A percentile compares a stretch with the other conserved stretches of the same genome.
phyloP scores from a whole-genome alignment of 2,888 invertebrate species.

The Erebia aethiops region DNA sequence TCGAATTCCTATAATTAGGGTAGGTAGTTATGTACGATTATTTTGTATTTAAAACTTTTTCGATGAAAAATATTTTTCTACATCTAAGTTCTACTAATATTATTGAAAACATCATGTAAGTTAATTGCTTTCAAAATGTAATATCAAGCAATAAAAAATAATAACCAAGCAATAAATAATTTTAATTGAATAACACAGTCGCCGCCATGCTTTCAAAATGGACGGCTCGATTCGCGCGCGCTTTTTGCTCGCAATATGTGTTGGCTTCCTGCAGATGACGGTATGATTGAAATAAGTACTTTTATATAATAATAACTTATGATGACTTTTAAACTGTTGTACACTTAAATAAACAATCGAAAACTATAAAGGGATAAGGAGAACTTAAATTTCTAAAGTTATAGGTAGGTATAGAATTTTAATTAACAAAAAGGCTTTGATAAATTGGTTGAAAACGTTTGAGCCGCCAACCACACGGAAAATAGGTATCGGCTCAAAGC shows the following conservation, averaged over 20 bases:
- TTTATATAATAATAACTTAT: background rate
- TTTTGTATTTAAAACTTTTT: background rate
- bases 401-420: too few species aligned
- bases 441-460: too few species aligned
- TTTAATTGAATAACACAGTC: constrained; percentile 25
- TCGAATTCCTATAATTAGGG: too few species aligned
- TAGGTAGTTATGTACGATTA: too few species aligned
- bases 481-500: too few species aligned
- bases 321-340: too few species aligned
- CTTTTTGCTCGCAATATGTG: constrained; percentile 63
- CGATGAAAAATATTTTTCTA: background rate
- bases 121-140: background rate
- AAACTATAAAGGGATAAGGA: too few species aligned
- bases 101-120: background rate
- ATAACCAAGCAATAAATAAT: constrained; percentile 5
- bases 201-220: constrained; percentile 74
- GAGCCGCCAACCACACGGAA: too few species aligned
- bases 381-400: too few species aligned
- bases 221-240: constrained; percentile 64
- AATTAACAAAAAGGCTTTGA: too few species aligned
- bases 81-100: background rate
- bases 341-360: too few species aligned
- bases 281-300: constrained; percentile 47
- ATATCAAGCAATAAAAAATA: constrained; percentile 4
- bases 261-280: constrained; percentile 60